Percentiles rank a stretch among this genome's conserved stretches.
These are phyloP conservation scores for Orthosia gracilis DNA, from an alignment of 2,888 invertebrate genomes.

Conservation along the genomic window DNA sequence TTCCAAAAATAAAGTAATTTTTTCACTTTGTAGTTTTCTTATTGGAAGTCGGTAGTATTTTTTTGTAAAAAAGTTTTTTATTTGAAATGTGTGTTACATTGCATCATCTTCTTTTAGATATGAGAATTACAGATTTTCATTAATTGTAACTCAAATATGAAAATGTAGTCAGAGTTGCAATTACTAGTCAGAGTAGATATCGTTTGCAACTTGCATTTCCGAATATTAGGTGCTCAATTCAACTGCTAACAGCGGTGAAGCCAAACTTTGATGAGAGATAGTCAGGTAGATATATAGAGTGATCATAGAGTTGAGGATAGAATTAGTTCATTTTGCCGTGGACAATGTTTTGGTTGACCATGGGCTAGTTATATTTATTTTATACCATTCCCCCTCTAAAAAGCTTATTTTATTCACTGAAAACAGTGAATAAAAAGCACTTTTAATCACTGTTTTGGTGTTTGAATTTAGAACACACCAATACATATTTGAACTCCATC, in stretches of 20 bases:
- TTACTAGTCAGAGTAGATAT: not conserved
- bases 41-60: no score
- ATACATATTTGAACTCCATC: no score
- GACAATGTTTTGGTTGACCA: not conserved
- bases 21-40: no score
- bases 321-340: not conserved
- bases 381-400: no score
- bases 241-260: not conserved
- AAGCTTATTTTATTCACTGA: no score
- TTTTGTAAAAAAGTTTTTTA: no score
- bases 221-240: conserved; percentile 19
- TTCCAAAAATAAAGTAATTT: no score
- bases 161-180: not conserved
- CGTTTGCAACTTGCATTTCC: conserved; percentile 6
- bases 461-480: no score
- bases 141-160: not conserved
- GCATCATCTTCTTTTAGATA: not conserved
- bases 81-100: not conserved
- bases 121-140: not conserved
- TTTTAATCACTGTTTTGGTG: no score
- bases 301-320: not conserved
- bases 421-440: no score
- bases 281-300: not conserved
- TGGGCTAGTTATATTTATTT: no score
- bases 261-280: conserved; percentile 18